Base-by-base conservation (phyloP, 2,888 invertebrate genomes). In the Drosophila koepferae region DNA sequence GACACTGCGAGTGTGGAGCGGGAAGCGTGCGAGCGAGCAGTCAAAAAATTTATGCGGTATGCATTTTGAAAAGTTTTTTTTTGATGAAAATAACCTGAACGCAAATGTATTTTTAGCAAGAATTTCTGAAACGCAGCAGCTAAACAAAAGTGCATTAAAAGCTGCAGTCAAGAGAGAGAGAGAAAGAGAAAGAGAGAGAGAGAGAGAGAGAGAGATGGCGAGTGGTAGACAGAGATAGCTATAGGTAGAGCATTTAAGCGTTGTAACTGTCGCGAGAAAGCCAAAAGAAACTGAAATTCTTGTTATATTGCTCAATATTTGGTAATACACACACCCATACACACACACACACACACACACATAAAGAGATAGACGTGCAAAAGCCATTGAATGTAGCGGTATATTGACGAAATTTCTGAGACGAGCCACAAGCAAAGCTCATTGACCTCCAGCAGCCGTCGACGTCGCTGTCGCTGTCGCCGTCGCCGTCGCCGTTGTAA, bases 381-480 rank as follows among this genome's bases (percentile, higher is more conserved):
- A 90, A 83, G 89, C 80, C 82, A 89, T 81, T 87, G 73, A 89
- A 88, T 80, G 77, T 89, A 90, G 87, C 87, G 90, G 87, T 90
- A 89, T 78, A 89, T 85, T 88, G 81, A 82, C 90, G 85, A 90
- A 89, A 90, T 89, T 85, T 80, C 64, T 76, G 80, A 83, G 90
- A 78, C 89, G 72, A 73, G 74, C 55, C 81, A 72, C 63, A 61
- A 74, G 64, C 81, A 87, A 89, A 87, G 90, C 87, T 87, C 90
- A 90, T 79, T 90, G 87, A 87, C 90, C 90, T 79, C 85, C 74
- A 80, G 59, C 76, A 69, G 68, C 60, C 43, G 51, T 66, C 62
- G 36, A 54, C 71, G 54, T 60, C 44, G 59, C 23, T 67, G 61
- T 48, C 49, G 61, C 23, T 63, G 40, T 40, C n/a, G 43, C 7